Base-by-base conservation (phyloP, 2,797 vertebrate species). In the Peromyscus eremicus region DNA sequence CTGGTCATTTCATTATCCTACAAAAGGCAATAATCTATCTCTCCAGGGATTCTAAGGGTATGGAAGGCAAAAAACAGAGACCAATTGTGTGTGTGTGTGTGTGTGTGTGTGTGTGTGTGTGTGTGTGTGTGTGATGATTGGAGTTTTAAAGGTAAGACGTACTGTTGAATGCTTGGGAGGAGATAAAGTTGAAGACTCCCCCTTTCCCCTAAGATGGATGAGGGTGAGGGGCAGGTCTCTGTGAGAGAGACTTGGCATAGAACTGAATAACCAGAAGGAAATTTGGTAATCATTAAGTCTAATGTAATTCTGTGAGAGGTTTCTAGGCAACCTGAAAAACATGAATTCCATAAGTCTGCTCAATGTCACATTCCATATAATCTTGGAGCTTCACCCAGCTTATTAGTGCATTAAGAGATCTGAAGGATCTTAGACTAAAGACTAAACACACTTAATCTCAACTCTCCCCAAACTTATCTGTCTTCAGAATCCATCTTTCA, bases 241-340 rank as follows among this genome's bases (percentile, higher is more conserved):
- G 16, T 32, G 32, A 91, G 34, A 92, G 73, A 94, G 14, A 90
- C 43, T 21, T 37, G 14, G 27, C n/a, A 32, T 25, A 46, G 29
- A 71, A 77, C 75, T 66, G 46, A 80, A 84, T 57, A 95, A 91
- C 23, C n/a, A 70, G 62, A 68, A 94, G 73, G 32, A 88, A 57
- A 81, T 82, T 79, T 89, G 86, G 57, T 71, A 14, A 91, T 76
- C 62, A 46, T 43, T 40, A 71, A 92, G 21, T 89, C 21, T 49
- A 85, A n/a, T 60, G 13, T 60, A 29, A 19, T 89, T 79, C 55
- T 34, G 1, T n/a, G 64, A 89, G 73, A 23, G 43, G 29, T 89
- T 62, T 43, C 83, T 86, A 92, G 73, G 73, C 83, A 95, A 89
- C 79, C 60, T 71, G 57, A n/a, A 92, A 89, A 93, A 60, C 68